A percentile compares a stretch with the other conserved stretches of the same genome.
These are phyloP conservation scores for Psilopogon haemacephalus DNA, from an alignment of 2,113 vertebrate species.

Conservation along the genomic window DNA sequence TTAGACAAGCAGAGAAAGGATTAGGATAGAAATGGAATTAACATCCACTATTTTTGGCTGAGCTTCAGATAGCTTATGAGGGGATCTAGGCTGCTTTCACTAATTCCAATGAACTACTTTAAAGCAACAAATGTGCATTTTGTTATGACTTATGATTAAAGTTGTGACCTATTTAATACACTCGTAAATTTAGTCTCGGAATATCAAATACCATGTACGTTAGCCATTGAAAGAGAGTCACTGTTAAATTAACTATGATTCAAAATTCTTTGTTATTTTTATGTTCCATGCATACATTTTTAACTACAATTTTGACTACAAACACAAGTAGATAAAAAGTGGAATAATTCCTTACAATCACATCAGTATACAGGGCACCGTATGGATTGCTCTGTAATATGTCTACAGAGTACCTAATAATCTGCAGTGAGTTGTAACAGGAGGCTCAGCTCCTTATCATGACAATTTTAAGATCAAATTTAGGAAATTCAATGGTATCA, in stretches of 20 bases:
- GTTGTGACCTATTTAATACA: conserved; percentile 63
- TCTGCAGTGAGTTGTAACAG: background rate
- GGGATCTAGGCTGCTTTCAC: conserved; percentile 70
- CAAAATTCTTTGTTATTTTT: background rate
- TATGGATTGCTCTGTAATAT: background rate
- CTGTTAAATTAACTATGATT: background rate
- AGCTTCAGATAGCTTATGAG: conserved; percentile 73
- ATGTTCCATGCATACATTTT: background rate
- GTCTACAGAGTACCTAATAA: background rate
- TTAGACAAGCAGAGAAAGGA: conserved; percentile 58
- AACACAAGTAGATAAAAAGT: background rate
- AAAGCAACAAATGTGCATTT: conserved; percentile 61
- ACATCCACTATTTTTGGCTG: conserved; percentile 75
- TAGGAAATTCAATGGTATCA: background rate
- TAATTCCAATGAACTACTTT: conserved; percentile 73
- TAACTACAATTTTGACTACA: background rate
- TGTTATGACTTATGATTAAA: conserved; percentile 68
- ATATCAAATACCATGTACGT: background rate
- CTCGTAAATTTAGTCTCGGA: background rate
- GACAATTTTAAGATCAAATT: background rate
- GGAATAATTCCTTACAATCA: background rate
- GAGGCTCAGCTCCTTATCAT: background rate
- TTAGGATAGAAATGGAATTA: conserved; percentile 75
- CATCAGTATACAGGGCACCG: background rate
- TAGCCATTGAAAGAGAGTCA: background rate